Evolutionary conservation across 2,113 vertebrate species (phyloP).

Genomic region (Paraplagusia blochii): DNA sequence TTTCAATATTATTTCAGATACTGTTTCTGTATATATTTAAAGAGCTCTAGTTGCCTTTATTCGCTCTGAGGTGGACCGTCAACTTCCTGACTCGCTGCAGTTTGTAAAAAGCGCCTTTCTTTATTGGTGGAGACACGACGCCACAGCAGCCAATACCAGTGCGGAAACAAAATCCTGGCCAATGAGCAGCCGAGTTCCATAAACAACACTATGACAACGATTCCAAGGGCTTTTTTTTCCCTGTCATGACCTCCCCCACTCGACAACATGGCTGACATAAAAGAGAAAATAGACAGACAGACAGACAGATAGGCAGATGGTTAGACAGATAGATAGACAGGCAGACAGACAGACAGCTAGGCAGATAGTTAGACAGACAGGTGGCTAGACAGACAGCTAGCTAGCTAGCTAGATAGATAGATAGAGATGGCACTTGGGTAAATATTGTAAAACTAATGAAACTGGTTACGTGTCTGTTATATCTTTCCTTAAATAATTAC

Average conservation of each 20-base stretch:
- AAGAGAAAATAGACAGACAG: not conserved
- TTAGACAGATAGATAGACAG: not conserved
- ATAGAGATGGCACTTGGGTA: too few species aligned
- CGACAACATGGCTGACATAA: not conserved
- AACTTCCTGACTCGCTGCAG: conserved; percentile 64
- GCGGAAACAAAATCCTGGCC: conserved; percentile 10
- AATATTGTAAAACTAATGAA: too few species aligned
- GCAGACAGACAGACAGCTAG: not conserved
- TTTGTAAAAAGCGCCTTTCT: conserved; percentile 75
- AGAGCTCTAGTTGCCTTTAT: conserved; percentile 24
- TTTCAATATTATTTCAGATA: conserved; percentile 9
- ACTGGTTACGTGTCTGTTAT: too few species aligned
- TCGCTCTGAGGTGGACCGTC: conserved; percentile 10
- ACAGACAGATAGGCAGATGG: not conserved
- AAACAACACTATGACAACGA: conserved; percentile 71
- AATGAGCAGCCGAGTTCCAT: conserved; percentile 43
- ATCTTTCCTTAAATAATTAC: too few species aligned
- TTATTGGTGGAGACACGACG: conserved; percentile 59
- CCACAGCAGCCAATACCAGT: conserved; percentile 47
- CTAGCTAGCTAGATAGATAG: not conserved
- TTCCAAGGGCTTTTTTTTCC: conserved; percentile 18
- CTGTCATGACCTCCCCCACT: not conserved
- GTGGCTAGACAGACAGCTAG: not conserved
- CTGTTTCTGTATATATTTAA: conserved; percentile 39
- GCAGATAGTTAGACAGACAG: conserved; percentile 3